Evolutionary conservation across 2,113 vertebrate genomes (phyloP), one percentile per base, ranked within the genome.

Genomic region (Dasyprocta punctata): DNA sequence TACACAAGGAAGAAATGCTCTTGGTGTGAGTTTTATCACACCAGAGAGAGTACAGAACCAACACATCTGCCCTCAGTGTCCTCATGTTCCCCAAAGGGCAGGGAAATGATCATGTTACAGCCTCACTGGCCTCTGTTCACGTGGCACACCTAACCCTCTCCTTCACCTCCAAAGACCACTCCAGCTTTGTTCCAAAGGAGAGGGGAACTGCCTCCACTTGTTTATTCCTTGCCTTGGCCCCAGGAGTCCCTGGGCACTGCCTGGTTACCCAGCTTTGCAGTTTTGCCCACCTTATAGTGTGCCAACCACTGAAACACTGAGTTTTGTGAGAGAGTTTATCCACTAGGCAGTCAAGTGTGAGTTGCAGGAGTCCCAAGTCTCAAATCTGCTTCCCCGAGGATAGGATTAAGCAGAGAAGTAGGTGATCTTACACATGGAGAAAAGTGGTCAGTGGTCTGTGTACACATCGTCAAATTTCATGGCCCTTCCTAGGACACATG

Each of bases 161-260:
- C 47, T 24, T 26, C 1, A 1, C 89, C 94, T 93, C 95, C 84
- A 38, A 56, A 92, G 96, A 98, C 97, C 95, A 97, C 96, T 96
- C 89, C 83, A 84, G 94, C 88, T 95, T 81, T 82, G 92, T 91
- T 96, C 96, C 93, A 83, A 91, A 80, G 86, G 77, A 93, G 36
- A 81, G 90, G 82, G 85, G 83, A 96, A 96, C 86, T 38, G 91
- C 93, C 86, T 58, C 20, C 24, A 8, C 44, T 81, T 92, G 81
- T 97, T 96, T 96, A 92, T 87, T 77, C 78, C 61, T 41, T 11
- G n/a, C 71, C 93, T 96, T 94, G 60, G 80, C 88, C 89, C 90
- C 54, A 14, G 75, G 44, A 92, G 65, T 44, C 58, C 49, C 33
- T 67, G 78, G 63, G 87, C 91, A 63, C 67, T 61, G 84, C 63